phyloP scores from a whole-genome alignment of 2,888 invertebrate species.

The Drosophila subquinaria region DNA sequence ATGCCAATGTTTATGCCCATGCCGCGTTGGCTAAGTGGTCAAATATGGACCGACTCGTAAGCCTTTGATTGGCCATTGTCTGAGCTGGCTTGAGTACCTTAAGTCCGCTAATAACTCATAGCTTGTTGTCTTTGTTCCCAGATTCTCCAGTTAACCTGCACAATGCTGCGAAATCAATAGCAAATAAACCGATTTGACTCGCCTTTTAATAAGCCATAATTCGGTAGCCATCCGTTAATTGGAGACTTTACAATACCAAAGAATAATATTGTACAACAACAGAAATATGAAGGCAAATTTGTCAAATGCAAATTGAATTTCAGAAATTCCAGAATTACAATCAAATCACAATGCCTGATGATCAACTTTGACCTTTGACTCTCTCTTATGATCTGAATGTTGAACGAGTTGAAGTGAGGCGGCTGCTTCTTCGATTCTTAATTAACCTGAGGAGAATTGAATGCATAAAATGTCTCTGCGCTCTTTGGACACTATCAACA shows the following conservation, averaged over 20 bases:
- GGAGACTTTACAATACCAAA: constrained; percentile 77
- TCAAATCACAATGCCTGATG: constrained; percentile 17
- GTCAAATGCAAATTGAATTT: constrained; percentile 80
- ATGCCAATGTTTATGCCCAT: constrained; percentile 53
- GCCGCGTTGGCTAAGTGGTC: constrained; percentile 40
- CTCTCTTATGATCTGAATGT: constrained; percentile 11
- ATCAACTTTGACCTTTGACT: constrained; percentile 41
- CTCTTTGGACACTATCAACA: constrained; percentile 81
- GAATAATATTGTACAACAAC: constrained; percentile 40
- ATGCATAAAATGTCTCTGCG: constrained; percentile 63
- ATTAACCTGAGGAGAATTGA: constrained; percentile 64
- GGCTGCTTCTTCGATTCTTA: constrained; percentile 46
- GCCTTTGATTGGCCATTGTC: constrained; percentile 58
- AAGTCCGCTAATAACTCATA: constrained; percentile 55
- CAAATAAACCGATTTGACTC: not conserved
- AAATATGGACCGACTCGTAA: constrained; percentile 42
- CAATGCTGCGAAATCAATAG: constrained; percentile 50
- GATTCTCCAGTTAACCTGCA: constrained; percentile 35
- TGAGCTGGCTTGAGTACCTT: constrained; percentile 11
- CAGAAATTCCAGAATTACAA: constrained; percentile 51
- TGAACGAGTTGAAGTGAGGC: constrained; percentile 1
- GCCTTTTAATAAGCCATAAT: constrained; percentile 72
- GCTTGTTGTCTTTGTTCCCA: constrained; percentile 2
- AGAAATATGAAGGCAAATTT: constrained; percentile 73
- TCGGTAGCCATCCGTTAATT: constrained; percentile 81